Evolutionary conservation across 2,113 vertebrate species (phyloP).

Genomic region (Geococcyx californianus): DNA sequence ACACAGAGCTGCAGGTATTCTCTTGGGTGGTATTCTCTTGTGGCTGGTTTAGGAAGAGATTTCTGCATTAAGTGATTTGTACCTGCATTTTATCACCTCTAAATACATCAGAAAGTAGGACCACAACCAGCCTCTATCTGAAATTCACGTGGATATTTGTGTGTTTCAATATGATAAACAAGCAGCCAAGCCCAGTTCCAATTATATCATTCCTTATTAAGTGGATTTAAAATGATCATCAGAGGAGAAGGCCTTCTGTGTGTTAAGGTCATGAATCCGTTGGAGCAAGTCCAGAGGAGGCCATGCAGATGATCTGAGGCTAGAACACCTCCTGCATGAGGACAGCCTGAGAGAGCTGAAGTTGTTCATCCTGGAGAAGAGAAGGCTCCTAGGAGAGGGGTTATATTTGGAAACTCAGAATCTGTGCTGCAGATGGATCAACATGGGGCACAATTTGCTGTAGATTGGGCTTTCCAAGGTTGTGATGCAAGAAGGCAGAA

Average conservation of each 20-base stretch:
- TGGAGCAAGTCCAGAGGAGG: too few relatives aligned
- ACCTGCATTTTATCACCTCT: background rate
- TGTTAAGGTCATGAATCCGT: too few relatives aligned
- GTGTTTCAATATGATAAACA: background rate
- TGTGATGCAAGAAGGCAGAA: background rate
- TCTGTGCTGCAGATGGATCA: background rate
- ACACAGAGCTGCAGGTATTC: background rate
- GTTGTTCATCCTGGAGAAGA: too few relatives aligned
- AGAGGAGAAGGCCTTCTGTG: background rate
- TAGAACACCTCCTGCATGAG: too few relatives aligned
- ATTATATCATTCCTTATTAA: background rate
- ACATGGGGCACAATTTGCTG: constrained; percentile 9
- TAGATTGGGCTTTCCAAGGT: constrained; percentile 17
- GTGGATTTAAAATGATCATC: background rate
- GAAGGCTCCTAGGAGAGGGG: too few relatives aligned
- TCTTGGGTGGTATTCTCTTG: background rate
- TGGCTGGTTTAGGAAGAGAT: background rate
- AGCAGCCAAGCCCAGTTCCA: background rate
- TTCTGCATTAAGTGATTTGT: background rate
- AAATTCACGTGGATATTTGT: background rate
- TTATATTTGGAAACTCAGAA: background rate
- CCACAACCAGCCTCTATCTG: background rate
- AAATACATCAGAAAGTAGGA: too few relatives aligned
- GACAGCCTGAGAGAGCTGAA: too few relatives aligned
- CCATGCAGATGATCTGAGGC: too few relatives aligned